Conservation (phyloP, 2,113 vertebrate species). For the Pandion haliaetus region DNA sequence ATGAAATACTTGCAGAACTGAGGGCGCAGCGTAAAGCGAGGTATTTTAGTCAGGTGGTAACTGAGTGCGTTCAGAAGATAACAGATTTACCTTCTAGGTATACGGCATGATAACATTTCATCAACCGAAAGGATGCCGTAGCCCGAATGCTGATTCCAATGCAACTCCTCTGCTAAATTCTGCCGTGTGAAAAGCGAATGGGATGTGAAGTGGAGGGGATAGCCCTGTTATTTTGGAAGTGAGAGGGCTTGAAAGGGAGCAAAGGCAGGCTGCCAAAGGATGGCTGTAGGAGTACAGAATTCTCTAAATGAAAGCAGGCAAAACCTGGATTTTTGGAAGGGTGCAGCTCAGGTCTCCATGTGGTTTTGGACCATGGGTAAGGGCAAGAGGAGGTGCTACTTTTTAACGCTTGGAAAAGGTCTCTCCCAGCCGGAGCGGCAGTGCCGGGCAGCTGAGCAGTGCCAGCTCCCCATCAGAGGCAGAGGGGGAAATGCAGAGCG, state of each 20-base stretch:
- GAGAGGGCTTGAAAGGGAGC: neutral
- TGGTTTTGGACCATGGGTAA: neutral
- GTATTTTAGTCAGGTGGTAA: neutral
- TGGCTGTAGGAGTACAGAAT: neutral
- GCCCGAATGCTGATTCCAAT: neutral
- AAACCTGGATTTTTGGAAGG: neutral
- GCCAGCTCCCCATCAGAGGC: neutral
- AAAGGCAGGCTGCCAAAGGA: neutral
- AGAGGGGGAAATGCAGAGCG: neutral
- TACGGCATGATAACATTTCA: neutral
- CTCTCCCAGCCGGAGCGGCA: neutral
- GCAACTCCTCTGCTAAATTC: neutral
- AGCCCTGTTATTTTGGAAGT: neutral
- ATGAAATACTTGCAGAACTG: neutral
- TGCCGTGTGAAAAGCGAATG: neutral
- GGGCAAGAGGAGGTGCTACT: neutral
- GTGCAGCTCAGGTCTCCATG: accelerated
- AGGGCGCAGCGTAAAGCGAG: neutral
- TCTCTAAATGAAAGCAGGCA: neutral
- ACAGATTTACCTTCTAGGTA: neutral
- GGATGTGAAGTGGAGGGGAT: neutral
- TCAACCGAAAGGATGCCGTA: neutral
- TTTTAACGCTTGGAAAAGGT: neutral
- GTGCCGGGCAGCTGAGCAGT: neutral
- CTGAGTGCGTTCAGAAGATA: neutral